These are phyloP conservation scores for Portevinia maculata DNA, from an alignment of 2,888 invertebrate species.

Conservation along the genomic window DNA sequence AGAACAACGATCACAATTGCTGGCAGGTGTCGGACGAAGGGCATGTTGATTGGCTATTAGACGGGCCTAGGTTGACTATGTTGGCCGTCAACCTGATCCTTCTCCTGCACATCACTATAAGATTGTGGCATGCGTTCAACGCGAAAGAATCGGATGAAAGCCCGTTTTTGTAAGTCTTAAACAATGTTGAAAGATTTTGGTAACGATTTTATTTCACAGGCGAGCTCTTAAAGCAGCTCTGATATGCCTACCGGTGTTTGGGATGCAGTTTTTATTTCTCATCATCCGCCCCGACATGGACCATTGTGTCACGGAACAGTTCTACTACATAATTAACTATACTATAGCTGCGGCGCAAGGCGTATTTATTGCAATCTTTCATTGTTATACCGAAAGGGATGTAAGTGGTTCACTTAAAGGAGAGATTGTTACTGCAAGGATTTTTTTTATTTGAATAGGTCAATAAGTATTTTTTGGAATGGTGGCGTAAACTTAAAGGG, in stretches of 20 bases:
- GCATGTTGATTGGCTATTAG: conserved; percentile 86
- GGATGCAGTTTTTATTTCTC: conserved; percentile 87
- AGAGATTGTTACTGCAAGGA: neutral
- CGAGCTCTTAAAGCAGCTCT: conserved; percentile 86
- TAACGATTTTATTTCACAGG: conserved; percentile 81
- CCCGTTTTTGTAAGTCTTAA: conserved; percentile 65
- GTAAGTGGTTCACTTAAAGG: conserved; percentile 79
- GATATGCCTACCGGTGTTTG: conserved; percentile 88
- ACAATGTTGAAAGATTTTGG: neutral
- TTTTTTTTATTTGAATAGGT: too few species aligned
- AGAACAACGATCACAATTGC: conserved; percentile 84
- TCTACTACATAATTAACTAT: conserved; percentile 86
- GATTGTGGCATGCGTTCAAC: conserved; percentile 86
- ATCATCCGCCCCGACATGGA: conserved; percentile 84
- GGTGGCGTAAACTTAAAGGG: conserved; percentile 26
- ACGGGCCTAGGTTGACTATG: conserved; percentile 85
- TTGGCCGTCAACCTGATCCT: conserved; percentile 85
- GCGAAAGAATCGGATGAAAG: conserved; percentile 60
- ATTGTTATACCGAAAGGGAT: conserved; percentile 88
- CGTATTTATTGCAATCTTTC: conserved; percentile 86
- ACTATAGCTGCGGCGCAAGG: conserved; percentile 86
- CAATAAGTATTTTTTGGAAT: conserved; percentile 46
- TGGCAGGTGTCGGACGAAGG: conserved; percentile 85
- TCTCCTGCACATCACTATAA: conserved; percentile 86
- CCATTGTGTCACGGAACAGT: conserved; percentile 84